Conservation (phyloP, 2,888 invertebrate genomes). For the Chelonus formosanus region DNA sequence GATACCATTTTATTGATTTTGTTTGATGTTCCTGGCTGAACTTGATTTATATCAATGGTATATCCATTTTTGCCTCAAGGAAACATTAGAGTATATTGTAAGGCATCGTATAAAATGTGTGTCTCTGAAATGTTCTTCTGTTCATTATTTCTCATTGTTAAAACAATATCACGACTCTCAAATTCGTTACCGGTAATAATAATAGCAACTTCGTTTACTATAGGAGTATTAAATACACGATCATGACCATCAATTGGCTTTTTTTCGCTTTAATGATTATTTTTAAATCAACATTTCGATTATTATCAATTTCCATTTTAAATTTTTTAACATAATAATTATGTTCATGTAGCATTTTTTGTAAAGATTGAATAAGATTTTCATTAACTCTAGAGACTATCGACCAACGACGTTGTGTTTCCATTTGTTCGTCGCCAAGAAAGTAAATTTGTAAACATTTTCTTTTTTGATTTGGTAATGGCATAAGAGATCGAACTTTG, state of each 20-base stretch:
- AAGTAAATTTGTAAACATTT: no score
- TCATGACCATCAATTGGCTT: slow-evolving; percentile 49
- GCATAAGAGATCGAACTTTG: slow-evolving; percentile 21
- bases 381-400: no score
- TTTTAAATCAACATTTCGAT: no score
- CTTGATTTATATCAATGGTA: slow-evolving; percentile 40
- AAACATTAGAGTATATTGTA: slow-evolving; percentile 50
- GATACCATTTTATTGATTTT: no score
- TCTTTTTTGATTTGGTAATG: slow-evolving; percentile 16
- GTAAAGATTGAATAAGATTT: no score
- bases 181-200: slow-evolving; percentile 48
- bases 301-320: no score
- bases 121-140: slow-evolving; percentile 39
- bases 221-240: slow-evolving; percentile 57
- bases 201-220: slow-evolving; percentile 49
- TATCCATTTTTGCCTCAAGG: slow-evolving; percentile 46
- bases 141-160: slow-evolving; percentile 45
- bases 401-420: no score
- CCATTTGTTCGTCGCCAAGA: no score
- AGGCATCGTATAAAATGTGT: slow-evolving; percentile 42
- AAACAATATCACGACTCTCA: slow-evolving; percentile 41
- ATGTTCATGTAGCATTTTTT: no score
- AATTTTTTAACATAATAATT: no score
- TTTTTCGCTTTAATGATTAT: slow-evolving; percentile 39
- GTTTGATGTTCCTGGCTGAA: no score